Evolutionary conservation across 2,888 invertebrate genomes (phyloP).

Genomic region (Cephus runcator): DNA sequence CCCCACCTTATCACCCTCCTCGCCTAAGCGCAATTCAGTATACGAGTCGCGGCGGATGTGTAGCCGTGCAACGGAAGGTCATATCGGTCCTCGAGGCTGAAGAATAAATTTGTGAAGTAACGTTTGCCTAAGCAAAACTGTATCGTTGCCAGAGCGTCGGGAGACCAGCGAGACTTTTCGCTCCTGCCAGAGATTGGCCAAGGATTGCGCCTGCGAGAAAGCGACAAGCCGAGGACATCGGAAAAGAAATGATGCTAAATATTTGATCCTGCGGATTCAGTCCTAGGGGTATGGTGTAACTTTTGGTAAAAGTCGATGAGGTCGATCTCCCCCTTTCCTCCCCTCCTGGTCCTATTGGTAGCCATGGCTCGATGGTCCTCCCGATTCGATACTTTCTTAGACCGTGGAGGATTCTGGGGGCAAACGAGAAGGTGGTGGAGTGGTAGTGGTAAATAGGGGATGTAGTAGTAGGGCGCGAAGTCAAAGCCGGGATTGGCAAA

Average conservation of each 20-base stretch:
- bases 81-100: background rate
- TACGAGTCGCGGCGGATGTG: background rate
- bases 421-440: too few species aligned
- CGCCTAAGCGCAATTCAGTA: background rate
- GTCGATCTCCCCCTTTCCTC: background rate
- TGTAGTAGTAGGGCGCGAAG: constrained; percentile 25
- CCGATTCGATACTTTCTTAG: background rate
- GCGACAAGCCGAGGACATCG: background rate
- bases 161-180: background rate
- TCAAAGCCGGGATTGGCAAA: constrained; percentile 52
- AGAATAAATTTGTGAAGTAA: background rate
- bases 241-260: background rate
- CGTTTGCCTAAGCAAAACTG: background rate
- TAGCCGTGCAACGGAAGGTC: background rate
- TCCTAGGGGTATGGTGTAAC: background rate
- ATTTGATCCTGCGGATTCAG: background rate
- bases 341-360: too few species aligned
- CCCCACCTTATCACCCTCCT: background rate
- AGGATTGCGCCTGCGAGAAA: background rate
- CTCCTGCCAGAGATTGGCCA: background rate
- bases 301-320: background rate
- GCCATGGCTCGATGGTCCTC: background rate
- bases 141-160: background rate
- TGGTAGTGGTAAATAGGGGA: background rate
- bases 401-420: background rate